A percentile compares a stretch with the other conserved stretches of the same genome.
phyloP scores from a whole-genome alignment of 2,113 vertebrate genomes.

The Antechinus flavipes region DNA sequence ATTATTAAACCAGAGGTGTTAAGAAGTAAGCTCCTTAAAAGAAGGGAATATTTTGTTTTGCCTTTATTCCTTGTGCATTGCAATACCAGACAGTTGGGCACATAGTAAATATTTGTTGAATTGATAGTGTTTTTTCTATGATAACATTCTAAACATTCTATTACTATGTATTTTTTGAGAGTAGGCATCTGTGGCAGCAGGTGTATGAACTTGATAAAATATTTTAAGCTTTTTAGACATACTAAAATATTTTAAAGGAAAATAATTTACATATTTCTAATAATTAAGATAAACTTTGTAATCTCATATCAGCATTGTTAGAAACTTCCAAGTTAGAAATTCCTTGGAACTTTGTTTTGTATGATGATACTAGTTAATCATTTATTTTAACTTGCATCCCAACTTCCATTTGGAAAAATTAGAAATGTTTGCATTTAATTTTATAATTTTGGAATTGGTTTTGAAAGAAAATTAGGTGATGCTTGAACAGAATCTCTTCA shows the following conservation, averaged over 20 bases:
- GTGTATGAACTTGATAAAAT: conserved; percentile 39
- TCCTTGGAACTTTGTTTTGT: conserved; percentile 57
- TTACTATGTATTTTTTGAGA: neutral
- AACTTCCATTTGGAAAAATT: conserved; percentile 66
- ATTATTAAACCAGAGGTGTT: neutral
- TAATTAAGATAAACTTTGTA: conserved; percentile 39
- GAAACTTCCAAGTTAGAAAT: conserved; percentile 44
- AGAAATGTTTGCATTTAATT: conserved; percentile 62
- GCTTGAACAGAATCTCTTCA: conserved; percentile 61
- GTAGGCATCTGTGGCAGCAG: neutral
- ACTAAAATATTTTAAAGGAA: conserved; percentile 48
- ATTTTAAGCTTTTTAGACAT: conserved; percentile 30
- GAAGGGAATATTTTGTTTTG: neutral
- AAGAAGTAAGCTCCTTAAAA: neutral
- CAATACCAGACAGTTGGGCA: neutral
- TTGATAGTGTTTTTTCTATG: neutral
- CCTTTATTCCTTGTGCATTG: neutral
- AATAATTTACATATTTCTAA: conserved; percentile 29
- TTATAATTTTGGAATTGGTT: conserved; percentile 49
- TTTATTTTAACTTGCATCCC: conserved; percentile 55
- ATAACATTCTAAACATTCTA: neutral
- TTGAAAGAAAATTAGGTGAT: conserved; percentile 59
- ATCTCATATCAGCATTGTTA: conserved; percentile 33
- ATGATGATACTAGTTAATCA: conserved; percentile 43
- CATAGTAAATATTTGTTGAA: neutral